phyloP scores from a whole-genome alignment of 2,888 invertebrate species.

The Limnephilus marmoratus region DNA sequence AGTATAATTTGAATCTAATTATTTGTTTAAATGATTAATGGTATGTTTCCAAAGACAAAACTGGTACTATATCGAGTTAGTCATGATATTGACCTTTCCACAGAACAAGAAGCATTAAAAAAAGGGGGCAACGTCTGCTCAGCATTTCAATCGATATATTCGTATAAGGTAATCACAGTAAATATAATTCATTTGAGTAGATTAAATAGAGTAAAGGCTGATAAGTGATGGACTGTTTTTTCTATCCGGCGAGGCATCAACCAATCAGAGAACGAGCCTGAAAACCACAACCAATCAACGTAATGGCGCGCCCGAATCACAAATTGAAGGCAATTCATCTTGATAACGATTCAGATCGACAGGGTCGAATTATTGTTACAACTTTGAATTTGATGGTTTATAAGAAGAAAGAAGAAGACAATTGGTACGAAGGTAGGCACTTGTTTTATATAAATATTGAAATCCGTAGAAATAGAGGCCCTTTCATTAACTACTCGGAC shows the following conservation, averaged over 20 bases:
- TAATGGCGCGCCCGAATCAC: conserved; percentile 66
- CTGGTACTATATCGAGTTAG: neutral
- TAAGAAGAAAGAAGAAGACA: neutral
- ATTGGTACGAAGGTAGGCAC: neutral
- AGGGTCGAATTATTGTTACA: conserved; percentile 14
- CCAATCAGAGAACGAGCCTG: conserved; percentile 41
- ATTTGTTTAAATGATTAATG: no score
- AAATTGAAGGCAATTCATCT: conserved; percentile 65
- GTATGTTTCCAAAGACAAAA: no score
- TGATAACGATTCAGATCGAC: conserved; percentile 63
- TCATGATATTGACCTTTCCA: conserved; percentile 59
- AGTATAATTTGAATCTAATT: no score
- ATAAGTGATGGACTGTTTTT: conserved; percentile 51
- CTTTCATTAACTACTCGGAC: no score
- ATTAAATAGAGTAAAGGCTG: conserved; percentile 61
- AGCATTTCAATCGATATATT: conserved; percentile 56
- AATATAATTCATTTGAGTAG: conserved; percentile 59
- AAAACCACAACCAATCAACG: conserved; percentile 62
- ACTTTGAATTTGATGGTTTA: neutral
- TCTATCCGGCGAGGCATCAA: conserved; percentile 32
- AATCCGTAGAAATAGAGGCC: no score
- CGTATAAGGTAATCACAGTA: conserved; percentile 58
- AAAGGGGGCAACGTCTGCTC: conserved; percentile 27
- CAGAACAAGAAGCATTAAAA: conserved; percentile 26
- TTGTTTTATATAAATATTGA: no score